These are phyloP conservation scores for Zeugodacus cucurbitae DNA, from an alignment of 1,140 invertebrate species.

Conservation along the genomic window DNA sequence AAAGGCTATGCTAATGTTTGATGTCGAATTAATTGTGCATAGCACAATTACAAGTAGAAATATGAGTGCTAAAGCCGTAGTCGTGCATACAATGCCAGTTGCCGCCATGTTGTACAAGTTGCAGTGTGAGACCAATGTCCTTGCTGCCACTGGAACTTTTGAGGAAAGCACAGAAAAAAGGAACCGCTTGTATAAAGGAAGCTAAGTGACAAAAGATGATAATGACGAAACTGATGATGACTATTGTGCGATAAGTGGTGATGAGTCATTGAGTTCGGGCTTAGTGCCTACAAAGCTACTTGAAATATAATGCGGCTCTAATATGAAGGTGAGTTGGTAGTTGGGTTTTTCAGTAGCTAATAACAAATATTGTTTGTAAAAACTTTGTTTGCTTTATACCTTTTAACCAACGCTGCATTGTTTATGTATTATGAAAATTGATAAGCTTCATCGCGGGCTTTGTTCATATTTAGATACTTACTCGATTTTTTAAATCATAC, in stretches of 20 bases:
- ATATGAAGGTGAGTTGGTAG: conserved; percentile 18
- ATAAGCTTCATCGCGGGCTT: too few species aligned
- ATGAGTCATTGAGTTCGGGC: conserved; percentile 29
- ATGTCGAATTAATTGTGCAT: conserved; percentile 42
- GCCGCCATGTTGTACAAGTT: neutral
- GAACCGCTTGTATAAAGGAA: neutral
- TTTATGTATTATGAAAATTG: too few species aligned
- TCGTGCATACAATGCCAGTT: neutral
- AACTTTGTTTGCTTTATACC: neutral
- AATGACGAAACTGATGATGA: conserved; percentile 32
- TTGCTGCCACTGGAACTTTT: neutral
- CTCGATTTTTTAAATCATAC: too few species aligned
- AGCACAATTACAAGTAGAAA: conserved; percentile 39
- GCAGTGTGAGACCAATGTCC: neutral
- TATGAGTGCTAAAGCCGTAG: neutral
- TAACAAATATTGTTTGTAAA: neutral
- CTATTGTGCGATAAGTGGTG: conserved; percentile 25
- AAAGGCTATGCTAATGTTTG: conserved; percentile 44
- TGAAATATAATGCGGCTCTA: conserved; percentile 7
- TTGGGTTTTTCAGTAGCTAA: neutral
- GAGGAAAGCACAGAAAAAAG: neutral
- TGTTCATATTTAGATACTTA: too few species aligned
- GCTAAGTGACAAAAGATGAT: conserved; percentile 21
- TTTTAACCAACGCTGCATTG: neutral
- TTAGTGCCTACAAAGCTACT: conserved; percentile 1